Evolutionary conservation across 1,140 invertebrate species (phyloP), one percentile per base, ranked within the genome.

Genomic region (Aphidius gifuensis): DNA sequence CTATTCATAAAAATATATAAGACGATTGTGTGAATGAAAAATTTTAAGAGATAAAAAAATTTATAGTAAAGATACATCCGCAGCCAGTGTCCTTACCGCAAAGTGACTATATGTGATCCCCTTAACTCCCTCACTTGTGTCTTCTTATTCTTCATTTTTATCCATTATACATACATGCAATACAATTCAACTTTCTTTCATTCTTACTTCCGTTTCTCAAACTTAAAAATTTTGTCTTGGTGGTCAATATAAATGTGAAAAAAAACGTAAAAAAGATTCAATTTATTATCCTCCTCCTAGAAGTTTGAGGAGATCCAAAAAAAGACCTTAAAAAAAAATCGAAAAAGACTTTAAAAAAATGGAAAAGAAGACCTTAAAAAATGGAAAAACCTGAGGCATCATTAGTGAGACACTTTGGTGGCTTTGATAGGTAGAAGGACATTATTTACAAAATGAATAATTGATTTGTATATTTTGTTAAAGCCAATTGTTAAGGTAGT

Each of bases 81-180:
- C 23, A 32, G 23, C 53, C 39, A 44, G 40, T 42, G 39, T 42
- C 23, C 43, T 55, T 39, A n/a, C 53, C 53, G 53, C 53, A 55
- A 43, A 55, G 53, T 55, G 53, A 55, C 53, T 55, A 44, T 55
- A 40, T 55, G 47, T 42, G 39, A 40, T 40, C 40, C 53, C 42
- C 42, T 38, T 16, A 55, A 40, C 39, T 40, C 11, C 40, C 43
- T 9, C 38, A 32, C 23, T 32, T 32, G 53, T 55, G 53, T 42
- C 40, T 55, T 55, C 23, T 38, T 55, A 3, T 42, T 40, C 8
- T 38, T n/a, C 21, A n/a, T 55, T 55, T 38, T 5, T 42, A 40
- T 11, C 53, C 5, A 16, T 55, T 9, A 9, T 39, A 9, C 32
- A 53, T 53, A 8, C 32, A n/a, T 39, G 8, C 39, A n/a, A 42